Base-by-base conservation (phyloP, 2,888 invertebrate genomes). In the Erebia ligea region DNA sequence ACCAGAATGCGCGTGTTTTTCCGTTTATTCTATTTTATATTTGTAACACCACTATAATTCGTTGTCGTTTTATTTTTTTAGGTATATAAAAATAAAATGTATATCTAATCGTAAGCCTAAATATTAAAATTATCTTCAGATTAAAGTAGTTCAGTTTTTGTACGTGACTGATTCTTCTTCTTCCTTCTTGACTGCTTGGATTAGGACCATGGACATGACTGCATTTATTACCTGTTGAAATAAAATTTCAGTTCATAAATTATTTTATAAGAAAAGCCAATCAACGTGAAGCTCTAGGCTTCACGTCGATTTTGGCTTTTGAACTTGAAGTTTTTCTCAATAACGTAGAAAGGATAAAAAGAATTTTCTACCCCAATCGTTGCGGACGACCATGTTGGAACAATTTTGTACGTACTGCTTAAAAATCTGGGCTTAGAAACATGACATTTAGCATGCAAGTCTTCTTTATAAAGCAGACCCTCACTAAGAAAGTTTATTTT, bases 151-250 rank as follows among this genome's bases (percentile, higher is more conserved):
- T 73, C 76, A 79, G 69, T 86, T 92, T 79, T 94, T 95, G 78
- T 93, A 95, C 11, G 91, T 87, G 71, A 92, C 90, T 0, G 87
- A 84, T 76, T 94, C 94, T 4, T 96, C 95, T 77, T 96, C 96
- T 90, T 97, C 97, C 83, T 96, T 96, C 82, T 95, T 95, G 42
- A 97, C 94, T 1, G 97, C 97, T 86, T 96, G 96, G 11, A 96
- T 94, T 15, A 97, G 94, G 13, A 97, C 93, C 58, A 96, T 79
- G 1, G 96, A 95, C 89, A 97, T 94, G 0, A 96, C 96, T 8
- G 94, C 95, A 80, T 96, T 95, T 68, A 97, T 87, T 5, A 96
- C 94, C 96, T 96, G 90, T 9, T 61, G 70, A 76, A 76, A 50
- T 73, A 71, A 25, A 62, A n/a, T 13, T 34, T 34, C 34, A 34